phyloP scores from a whole-genome alignment of 2,797 vertebrate species.

The Spheniscus humboldti region DNA sequence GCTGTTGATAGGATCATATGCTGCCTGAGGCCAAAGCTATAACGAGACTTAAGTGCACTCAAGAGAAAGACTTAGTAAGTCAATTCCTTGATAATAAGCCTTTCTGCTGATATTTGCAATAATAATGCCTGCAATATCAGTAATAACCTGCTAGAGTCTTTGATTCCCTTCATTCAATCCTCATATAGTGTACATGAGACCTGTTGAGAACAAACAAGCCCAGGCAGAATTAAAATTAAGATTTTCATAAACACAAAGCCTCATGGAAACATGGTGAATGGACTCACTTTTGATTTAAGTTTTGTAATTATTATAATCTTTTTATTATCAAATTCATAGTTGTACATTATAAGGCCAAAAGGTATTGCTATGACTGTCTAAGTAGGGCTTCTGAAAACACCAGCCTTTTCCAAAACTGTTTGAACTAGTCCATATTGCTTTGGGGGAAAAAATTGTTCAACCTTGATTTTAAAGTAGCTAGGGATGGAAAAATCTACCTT shows the following conservation, averaged over 20 bases:
- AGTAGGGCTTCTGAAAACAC: neutral
- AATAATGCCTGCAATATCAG: constrained; percentile 69
- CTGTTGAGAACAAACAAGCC: constrained; percentile 71
- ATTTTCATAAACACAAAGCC: neutral
- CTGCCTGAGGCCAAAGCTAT: constrained; percentile 56
- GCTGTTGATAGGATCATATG: constrained; percentile 26
- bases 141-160: constrained; percentile 65
- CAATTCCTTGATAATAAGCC: constrained; percentile 63
- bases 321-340: neutral
- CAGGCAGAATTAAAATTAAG: constrained; percentile 57
- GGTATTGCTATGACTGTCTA: neutral
- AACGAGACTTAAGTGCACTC: constrained; percentile 53
- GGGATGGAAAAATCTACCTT: neutral
- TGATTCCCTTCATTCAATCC: constrained; percentile 69
- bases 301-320: neutral
- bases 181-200: constrained; percentile 62
- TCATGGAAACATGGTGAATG: constrained; percentile 1
- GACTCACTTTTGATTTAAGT: neutral
- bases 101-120: constrained; percentile 76
- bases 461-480: neutral
- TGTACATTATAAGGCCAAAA: neutral
- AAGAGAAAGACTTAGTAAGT: constrained; percentile 70
- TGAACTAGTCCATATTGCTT: neutral
- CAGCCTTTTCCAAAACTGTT: neutral
- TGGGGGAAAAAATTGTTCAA: neutral